A percentile compares a stretch with the other conserved stretches of the same genome.
Evolutionary conservation across 2,888 invertebrate genomes (phyloP).

Genomic region (Brachylomia viminalis): DNA sequence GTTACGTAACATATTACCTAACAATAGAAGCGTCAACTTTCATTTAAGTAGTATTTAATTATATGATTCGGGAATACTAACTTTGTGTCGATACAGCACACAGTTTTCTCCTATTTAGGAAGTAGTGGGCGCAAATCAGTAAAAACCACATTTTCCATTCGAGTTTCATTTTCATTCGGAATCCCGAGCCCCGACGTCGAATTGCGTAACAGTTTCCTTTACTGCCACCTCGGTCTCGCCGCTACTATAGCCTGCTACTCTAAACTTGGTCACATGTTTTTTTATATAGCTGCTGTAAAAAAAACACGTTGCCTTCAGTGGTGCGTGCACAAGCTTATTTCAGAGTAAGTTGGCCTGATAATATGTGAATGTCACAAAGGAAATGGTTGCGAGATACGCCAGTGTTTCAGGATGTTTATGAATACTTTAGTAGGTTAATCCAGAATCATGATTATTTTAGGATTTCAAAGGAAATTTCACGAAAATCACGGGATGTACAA

Average conservation of each 20-base stretch:
- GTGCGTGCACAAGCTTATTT: neutral
- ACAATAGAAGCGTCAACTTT: neutral
- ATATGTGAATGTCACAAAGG: neutral
- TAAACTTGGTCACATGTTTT: conserved; percentile 56
- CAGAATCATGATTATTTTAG: neutral
- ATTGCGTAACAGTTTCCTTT: conserved; percentile 65
- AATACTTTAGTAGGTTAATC: neutral
- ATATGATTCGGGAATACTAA: neutral
- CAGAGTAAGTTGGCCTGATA: neutral
- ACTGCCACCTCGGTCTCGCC: conserved; percentile 44
- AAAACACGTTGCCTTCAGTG: conserved; percentile 20
- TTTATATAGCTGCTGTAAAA: conserved; percentile 46
- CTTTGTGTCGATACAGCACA: neutral
- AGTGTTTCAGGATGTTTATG: neutral
- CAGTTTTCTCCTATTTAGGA: conserved; percentile 30
- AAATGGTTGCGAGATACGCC: neutral
- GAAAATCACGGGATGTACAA: neutral
- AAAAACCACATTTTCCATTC: conserved; percentile 48
- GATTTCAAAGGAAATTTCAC: neutral
- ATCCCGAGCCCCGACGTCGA: conserved; percentile 49
- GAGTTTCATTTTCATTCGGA: conserved; percentile 66
- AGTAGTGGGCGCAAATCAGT: conserved; percentile 42
- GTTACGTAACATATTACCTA: conserved; percentile 32
- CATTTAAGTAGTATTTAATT: neutral
- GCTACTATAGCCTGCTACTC: conserved; percentile 37